phyloP scores from a whole-genome alignment of 2,113 vertebrate genomes.

The Sinocyclocheilus grahami region DNA sequence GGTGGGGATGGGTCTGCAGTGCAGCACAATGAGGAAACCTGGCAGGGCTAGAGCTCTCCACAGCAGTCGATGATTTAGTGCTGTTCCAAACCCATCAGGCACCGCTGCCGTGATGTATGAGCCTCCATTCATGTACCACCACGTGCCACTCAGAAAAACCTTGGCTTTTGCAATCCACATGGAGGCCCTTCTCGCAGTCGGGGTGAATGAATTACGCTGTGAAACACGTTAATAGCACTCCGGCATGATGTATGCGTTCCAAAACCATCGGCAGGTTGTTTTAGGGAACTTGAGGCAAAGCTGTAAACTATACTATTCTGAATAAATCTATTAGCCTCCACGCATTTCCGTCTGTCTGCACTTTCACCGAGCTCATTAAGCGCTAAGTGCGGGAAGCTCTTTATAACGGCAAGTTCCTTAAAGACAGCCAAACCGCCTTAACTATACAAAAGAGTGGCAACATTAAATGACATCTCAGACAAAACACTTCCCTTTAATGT shows the following conservation, averaged over 20 bases:
- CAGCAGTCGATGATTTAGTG: constrained; percentile 50
- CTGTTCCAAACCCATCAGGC: constrained; percentile 42
- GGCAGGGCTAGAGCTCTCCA: constrained; percentile 37
- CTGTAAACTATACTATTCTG: constrained; percentile 33
- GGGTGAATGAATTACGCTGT: not conserved
- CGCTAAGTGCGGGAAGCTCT: constrained; percentile 33
- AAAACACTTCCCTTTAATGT: constrained; percentile 51
- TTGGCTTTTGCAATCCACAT: not conserved
- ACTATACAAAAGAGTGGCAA: constrained; percentile 47
- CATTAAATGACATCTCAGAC: constrained; percentile 12
- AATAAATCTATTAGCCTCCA: constrained; percentile 43
- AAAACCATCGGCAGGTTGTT: constrained; percentile 17
- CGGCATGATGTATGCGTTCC: not conserved
- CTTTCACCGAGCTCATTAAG: constrained; percentile 40
- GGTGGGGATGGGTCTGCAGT: constrained; percentile 41
- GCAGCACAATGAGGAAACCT: constrained; percentile 32
- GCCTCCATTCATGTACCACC: constrained; percentile 32
- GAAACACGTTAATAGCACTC: constrained; percentile 30
- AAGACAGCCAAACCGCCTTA: constrained; percentile 46
- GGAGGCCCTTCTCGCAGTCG: not conserved
- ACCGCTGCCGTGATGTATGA: constrained; percentile 45
- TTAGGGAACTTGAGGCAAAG: constrained; percentile 30
- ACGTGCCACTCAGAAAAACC: constrained; percentile 24
- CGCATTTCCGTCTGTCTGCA: constrained; percentile 7
- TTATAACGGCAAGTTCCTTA: constrained; percentile 31